Percentiles rank a stretch among this genome's conserved stretches.
Evolutionary conservation across 2,888 invertebrate species (phyloP).

Genomic region (Drosophila picticornis): DNA sequence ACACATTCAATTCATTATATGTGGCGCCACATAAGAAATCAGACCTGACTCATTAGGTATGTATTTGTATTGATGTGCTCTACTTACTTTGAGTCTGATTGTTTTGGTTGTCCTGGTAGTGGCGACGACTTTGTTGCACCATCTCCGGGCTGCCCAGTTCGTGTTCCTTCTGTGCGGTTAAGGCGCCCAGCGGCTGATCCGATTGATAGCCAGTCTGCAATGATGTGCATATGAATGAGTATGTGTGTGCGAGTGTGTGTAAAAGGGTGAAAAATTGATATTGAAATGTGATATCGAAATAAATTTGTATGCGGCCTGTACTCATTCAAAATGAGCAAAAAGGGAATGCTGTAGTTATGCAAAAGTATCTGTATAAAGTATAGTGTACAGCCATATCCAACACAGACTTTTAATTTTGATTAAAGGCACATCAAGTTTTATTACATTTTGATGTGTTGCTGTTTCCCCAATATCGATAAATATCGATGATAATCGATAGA

Average conservation of each 20-base stretch:
- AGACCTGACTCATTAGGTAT: neutral
- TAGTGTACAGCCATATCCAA: neutral
- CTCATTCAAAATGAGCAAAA: neutral
- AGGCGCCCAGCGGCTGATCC: slow-evolving; percentile 69
- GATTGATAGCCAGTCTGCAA: slow-evolving; percentile 78
- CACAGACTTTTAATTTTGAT: neutral
- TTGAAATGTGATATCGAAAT: slow-evolving; percentile 28
- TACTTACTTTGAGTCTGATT: slow-evolving; percentile 53
- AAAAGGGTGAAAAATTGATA: slow-evolving; percentile 35
- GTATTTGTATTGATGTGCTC: neutral
- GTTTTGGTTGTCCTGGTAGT: slow-evolving; percentile 14
- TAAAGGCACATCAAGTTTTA: neutral
- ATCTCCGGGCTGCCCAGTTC: slow-evolving; percentile 75
- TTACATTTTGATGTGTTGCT: neutral
- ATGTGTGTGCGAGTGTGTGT: slow-evolving; percentile 7
- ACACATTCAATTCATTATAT: slow-evolving; percentile 22
- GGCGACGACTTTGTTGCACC: slow-evolving; percentile 56
- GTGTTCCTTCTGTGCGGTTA: slow-evolving; percentile 79
- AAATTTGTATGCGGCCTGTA: neutral
- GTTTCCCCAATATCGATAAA: neutral
- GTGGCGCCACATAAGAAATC: slow-evolving; percentile 41
- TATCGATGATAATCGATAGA: neutral
- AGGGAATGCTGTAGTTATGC: neutral
- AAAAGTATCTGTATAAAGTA: neutral
- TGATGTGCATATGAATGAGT: slow-evolving; percentile 5